A percentile compares a stretch with the other conserved stretches of the same genome.
Conservation (phyloP, 2,888 invertebrate species). For the Euplexia lucipara region DNA sequence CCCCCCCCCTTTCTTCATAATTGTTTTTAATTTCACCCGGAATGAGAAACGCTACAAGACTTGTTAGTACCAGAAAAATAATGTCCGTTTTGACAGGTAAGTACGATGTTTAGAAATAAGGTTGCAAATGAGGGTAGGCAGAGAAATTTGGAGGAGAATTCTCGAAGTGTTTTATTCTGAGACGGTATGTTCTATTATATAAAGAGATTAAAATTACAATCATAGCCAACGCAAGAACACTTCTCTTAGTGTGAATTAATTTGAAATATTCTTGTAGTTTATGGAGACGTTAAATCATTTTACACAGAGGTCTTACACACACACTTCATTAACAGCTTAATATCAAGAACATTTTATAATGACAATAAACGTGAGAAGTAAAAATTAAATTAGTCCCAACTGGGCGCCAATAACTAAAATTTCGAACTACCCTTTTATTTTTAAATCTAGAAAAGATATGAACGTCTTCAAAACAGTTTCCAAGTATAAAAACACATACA, state of each 20-base stretch:
- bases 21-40: constrained; percentile 89
- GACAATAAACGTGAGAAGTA: not conserved
- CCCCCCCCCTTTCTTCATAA: no score
- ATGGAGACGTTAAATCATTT: not conserved
- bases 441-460: not conserved
- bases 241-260: no score
- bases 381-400: constrained; percentile 26
- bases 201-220: not conserved
- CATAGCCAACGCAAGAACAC: no score
- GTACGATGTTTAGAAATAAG: constrained; percentile 52
- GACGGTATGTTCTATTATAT: not conserved
- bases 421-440: constrained; percentile 7
- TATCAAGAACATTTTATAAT: not conserved
- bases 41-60: constrained; percentile 74
- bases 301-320: not conserved
- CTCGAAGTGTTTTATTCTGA: not conserved
- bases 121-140: constrained; percentile 37
- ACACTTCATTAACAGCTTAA: not conserved
- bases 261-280: no score
- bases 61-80: constrained; percentile 80
- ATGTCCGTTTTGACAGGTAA: constrained; percentile 70
- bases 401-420: constrained; percentile 46
- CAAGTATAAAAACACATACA: constrained; percentile 55
- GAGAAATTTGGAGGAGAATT: not conserved
- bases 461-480: constrained; percentile 24